A percentile compares a stretch with the other conserved stretches of the same genome.
These are phyloP conservation scores for Columbina picui DNA, from an alignment of 2,113 vertebrate genomes.

Conservation along the genomic window DNA sequence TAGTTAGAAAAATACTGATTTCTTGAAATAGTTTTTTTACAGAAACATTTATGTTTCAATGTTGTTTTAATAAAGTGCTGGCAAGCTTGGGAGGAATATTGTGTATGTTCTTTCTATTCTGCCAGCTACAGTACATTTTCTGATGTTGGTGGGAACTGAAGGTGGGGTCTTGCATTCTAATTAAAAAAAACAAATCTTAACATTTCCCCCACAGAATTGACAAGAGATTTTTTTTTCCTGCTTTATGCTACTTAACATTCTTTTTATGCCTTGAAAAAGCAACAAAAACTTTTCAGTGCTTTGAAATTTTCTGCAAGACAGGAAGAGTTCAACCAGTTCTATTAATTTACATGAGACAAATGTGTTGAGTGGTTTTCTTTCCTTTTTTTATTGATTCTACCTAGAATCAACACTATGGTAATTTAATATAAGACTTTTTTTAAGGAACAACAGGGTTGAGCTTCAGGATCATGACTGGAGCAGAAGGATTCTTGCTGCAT, in stretches of 20 bases:
- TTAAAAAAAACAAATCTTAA: not conserved
- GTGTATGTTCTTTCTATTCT: not conserved
- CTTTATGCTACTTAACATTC: not conserved
- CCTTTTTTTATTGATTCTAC: not conserved
- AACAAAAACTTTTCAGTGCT: not conserved
- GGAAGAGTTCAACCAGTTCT: not conserved
- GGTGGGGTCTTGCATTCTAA: not conserved
- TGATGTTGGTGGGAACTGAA: not conserved
- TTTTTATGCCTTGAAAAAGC: not conserved
- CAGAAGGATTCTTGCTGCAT: conserved; percentile 23
- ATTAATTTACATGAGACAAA: not conserved
- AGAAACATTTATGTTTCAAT: not conserved
- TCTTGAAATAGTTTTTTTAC: not conserved
- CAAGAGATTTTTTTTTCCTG: not conserved
- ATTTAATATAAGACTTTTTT: not conserved
- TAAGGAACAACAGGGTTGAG: not conserved
- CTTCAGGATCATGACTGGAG: conserved; percentile 42
- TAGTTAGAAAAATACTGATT: not conserved
- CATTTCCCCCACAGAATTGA: not conserved
- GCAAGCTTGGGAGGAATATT: not conserved
- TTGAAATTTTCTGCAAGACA: not conserved
- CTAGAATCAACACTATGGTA: not conserved
- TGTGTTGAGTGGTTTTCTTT: not conserved
- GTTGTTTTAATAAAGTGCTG: not conserved
- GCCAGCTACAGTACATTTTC: not conserved